A percentile compares a stretch with the other conserved stretches of the same genome.
These are phyloP conservation scores for Spatulosminthurus flaviceps DNA, from an alignment of 2,888 invertebrate genomes.

Conservation along the genomic window DNA sequence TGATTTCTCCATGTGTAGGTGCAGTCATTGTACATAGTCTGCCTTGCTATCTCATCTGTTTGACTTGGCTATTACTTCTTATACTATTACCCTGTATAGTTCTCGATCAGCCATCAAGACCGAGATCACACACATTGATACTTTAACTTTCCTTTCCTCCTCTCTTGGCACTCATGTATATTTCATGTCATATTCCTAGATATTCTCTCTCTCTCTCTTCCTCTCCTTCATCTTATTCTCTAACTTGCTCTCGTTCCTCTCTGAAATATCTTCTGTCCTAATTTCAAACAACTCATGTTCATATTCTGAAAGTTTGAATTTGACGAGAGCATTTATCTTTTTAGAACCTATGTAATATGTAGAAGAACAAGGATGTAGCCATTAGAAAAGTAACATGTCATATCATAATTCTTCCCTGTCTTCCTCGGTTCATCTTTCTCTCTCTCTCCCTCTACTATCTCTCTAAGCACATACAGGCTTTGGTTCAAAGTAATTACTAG, in stretches of 20 bases:
- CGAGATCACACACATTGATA: slow-evolving; percentile 50
- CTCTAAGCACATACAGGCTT: neutral
- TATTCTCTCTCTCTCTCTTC: neutral
- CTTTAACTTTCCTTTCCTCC: slow-evolving; percentile 6
- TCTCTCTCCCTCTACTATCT: neutral
- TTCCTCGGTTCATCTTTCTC: neutral
- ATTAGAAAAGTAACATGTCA: slow-evolving; percentile 44
- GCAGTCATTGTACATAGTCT: too few relatives aligned
- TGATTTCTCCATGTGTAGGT: too few relatives aligned
- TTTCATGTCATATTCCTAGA: slow-evolving; percentile 46
- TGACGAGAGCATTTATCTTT: slow-evolving; percentile 22
- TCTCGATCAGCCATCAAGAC: slow-evolving; percentile 39
- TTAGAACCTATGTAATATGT: slow-evolving; percentile 17
- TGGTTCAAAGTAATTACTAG: neutral
- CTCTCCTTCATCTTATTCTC: neutral
- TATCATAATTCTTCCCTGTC: slow-evolving; percentile 38
- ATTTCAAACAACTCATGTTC: slow-evolving; percentile 15
- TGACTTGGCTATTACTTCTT: neutral
- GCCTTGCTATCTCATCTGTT: too few relatives aligned
- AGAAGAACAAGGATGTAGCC: neutral
- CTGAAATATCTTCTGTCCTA: slow-evolving; percentile 9
- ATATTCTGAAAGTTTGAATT: slow-evolving; percentile 10
- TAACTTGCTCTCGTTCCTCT: neutral
- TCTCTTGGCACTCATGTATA: slow-evolving; percentile 45
- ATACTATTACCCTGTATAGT: neutral